These are phyloP conservation scores for Globicephala melas DNA, from an alignment of 2,113 vertebrate species.

Conservation along the genomic window DNA sequence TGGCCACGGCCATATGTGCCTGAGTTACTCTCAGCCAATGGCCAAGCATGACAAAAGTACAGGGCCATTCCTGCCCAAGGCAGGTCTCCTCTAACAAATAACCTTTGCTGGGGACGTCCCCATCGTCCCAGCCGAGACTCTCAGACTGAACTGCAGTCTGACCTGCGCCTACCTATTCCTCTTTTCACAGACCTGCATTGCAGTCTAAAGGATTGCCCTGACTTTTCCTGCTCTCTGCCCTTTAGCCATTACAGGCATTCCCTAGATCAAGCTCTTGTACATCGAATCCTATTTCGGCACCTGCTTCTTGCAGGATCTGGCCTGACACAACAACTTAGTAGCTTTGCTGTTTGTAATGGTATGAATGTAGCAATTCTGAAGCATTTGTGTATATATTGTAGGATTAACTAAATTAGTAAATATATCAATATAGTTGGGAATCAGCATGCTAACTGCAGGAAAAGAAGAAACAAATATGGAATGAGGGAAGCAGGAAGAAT, in stretches of 20 bases:
- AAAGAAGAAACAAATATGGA: neutral
- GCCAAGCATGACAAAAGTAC: neutral
- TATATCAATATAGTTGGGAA: neutral
- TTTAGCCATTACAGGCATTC: neutral
- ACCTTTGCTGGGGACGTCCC: neutral
- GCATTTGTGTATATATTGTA: neutral
- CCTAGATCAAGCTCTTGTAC: neutral
- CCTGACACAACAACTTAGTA: neutral
- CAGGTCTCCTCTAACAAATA: neutral
- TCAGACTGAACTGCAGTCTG: neutral
- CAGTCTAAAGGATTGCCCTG: neutral
- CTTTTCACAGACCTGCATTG: neutral
- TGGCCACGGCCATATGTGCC: fast-evolving
- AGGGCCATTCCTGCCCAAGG: neutral
- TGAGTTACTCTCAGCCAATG: neutral
- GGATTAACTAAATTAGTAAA: neutral
- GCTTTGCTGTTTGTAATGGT: neutral
- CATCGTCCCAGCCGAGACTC: neutral
- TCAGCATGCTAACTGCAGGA: neutral
- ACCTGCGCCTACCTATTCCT: neutral
- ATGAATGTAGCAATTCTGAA: neutral
- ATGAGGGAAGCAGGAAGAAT: neutral
- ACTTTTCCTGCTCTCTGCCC: neutral
- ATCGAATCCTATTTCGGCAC: neutral
- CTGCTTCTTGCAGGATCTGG: neutral